A percentile compares a stretch with the other conserved stretches of the same genome.
phyloP scores from a whole-genome alignment of 2,113 vertebrate genomes.

The Tychaedon coryphoeus region DNA sequence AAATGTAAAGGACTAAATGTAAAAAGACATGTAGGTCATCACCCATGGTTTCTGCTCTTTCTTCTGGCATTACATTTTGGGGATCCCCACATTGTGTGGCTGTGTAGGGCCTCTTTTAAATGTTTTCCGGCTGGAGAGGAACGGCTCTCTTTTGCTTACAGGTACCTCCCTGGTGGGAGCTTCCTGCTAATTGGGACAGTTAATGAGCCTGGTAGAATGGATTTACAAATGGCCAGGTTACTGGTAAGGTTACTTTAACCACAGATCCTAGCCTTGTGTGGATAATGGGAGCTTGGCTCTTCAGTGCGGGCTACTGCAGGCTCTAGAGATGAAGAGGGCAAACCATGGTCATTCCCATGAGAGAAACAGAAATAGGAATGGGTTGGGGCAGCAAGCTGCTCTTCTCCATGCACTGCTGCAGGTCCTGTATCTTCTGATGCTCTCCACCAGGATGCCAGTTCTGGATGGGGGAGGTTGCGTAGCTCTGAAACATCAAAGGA shows the following conservation, averaged over 20 bases:
- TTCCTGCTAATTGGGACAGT: background rate
- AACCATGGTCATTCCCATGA: background rate
- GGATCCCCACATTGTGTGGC: rapidly evolving
- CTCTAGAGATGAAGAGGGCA: background rate
- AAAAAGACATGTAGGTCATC: background rate
- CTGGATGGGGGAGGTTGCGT: background rate
- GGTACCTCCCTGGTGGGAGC: background rate
- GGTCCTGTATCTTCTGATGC: background rate
- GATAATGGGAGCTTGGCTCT: rapidly evolving
- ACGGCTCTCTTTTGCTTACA: background rate
- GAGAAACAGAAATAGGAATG: background rate
- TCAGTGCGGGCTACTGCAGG: background rate
- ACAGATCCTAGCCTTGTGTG: background rate
- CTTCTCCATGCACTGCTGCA: background rate
- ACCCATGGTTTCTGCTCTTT: background rate
- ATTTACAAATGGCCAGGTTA: background rate
- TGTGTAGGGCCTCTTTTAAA: background rate
- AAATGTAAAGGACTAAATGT: background rate
- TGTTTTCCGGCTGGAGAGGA: background rate
- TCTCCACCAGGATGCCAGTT: background rate
- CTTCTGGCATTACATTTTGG: background rate
- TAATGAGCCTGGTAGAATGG: background rate
- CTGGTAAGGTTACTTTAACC: background rate
- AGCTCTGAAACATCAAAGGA: background rate
- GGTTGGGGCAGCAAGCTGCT: background rate